These are phyloP conservation scores for Typhlomys cinereus DNA, from an alignment of 2,113 vertebrate species.

Conservation along the genomic window DNA sequence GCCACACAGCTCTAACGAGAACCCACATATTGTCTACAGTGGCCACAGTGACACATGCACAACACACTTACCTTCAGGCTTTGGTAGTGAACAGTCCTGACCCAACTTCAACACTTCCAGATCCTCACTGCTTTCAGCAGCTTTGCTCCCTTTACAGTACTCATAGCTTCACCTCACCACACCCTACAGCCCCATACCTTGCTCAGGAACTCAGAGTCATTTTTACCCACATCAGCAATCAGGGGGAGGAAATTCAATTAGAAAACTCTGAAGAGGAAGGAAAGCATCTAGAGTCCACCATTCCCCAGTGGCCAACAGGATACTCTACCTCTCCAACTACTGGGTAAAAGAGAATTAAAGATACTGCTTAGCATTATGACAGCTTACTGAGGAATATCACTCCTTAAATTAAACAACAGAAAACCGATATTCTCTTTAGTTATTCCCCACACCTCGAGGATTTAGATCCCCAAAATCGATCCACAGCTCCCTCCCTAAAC, in stretches of 20 bases:
- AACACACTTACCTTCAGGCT: background rate
- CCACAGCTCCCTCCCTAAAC: background rate
- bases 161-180: background rate
- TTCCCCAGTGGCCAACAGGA: slow-evolving; percentile 2
- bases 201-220: background rate
- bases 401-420: background rate
- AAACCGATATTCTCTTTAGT: background rate
- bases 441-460: background rate
- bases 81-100: background rate
- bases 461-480: slow-evolving; percentile 2
- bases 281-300: background rate
- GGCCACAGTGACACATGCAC: background rate
- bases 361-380: background rate
- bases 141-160: background rate
- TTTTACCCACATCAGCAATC: slow-evolving; percentile 4
- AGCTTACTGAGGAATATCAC: background rate
- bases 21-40: background rate
- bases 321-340: background rate
- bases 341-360: background rate
- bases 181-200: background rate
- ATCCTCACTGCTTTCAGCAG: background rate
- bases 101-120: background rate
- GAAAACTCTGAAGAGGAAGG: slow-evolving; percentile 29
- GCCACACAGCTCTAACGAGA: background rate
- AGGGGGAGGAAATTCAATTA: slow-evolving; percentile 40